These are phyloP conservation scores for Pocillopora damicornis DNA, from an alignment of 64 coral and sea anemone species.

Conservation along the genomic window DNA sequence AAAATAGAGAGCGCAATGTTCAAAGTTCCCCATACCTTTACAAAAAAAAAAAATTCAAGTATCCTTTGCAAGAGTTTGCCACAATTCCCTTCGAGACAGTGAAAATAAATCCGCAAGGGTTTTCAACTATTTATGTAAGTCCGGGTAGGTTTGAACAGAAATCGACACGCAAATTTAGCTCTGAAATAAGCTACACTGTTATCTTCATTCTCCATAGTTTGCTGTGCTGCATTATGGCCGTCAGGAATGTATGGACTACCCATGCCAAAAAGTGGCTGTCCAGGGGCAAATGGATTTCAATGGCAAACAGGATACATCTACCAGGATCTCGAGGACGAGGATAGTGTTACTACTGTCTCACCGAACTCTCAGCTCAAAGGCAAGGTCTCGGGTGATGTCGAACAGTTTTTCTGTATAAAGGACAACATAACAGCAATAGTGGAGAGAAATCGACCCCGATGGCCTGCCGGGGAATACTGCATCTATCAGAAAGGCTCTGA, in stretches of 20 bases:
- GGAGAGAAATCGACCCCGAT: conserved; percentile 15
- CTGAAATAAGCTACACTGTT: no score
- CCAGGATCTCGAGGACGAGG: conserved; percentile 29
- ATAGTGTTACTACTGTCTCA: not conserved
- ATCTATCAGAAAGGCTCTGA: conserved; percentile 54
- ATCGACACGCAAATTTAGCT: no score
- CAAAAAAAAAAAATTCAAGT: no score
- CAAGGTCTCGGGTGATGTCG: conserved; percentile 20
- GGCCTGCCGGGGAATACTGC: conserved; percentile 69
- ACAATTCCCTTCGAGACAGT: no score
- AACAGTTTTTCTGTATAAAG: conserved; percentile 70
- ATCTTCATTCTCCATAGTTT: not conserved
- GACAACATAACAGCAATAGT: not conserved
- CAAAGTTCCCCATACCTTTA: no score
- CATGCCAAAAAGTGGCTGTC: conserved; percentile 36
- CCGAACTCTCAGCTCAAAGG: conserved; percentile 20
- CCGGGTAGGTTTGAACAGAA: no score
- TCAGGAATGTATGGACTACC: conserved; percentile 54
- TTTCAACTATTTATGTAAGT: no score
- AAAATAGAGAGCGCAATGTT: no score
- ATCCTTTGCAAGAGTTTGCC: no score
- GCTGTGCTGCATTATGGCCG: conserved; percentile 11
- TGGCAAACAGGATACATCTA: conserved; percentile 37
- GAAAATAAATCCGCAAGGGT: no score
- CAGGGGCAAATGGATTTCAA: not conserved